phyloP scores from a whole-genome alignment of 64 coral and sea anemone species.

The Astreopora myriophthalma region DNA sequence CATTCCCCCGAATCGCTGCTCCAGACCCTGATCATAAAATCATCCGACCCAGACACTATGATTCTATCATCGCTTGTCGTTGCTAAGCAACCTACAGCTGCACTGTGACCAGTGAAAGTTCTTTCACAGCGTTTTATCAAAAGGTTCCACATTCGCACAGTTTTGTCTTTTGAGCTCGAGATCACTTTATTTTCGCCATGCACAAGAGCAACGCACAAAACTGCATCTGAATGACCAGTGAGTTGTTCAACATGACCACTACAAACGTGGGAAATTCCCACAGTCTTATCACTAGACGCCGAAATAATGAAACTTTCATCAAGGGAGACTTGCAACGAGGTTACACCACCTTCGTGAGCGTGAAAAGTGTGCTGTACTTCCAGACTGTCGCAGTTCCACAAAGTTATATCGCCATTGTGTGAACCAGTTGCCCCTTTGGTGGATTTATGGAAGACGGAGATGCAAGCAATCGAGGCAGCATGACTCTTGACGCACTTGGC shows the following conservation, averaged over 20 bases:
- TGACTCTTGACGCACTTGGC: constrained; percentile 8
- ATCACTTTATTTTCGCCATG: constrained; percentile 52
- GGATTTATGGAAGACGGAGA: constrained; percentile 46
- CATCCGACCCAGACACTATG: constrained; percentile 76
- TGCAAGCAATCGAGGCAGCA: constrained; percentile 62
- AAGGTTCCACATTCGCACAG: constrained; percentile 72
- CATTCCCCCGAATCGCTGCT: constrained; percentile 4
- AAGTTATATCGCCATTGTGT: constrained; percentile 47
- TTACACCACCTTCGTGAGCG: constrained; percentile 61
- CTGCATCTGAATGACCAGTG: constrained; percentile 62
- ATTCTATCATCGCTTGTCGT: constrained; percentile 40
- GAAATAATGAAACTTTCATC: constrained; percentile 63
- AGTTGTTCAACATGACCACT: constrained; percentile 10
- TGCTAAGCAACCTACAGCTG: constrained; percentile 64
- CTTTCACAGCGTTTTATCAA: constrained; percentile 24
- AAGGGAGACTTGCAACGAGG: constrained; percentile 39
- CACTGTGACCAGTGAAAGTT: constrained; percentile 64
- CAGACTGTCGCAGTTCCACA: constrained; percentile 78
- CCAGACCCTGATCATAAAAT: constrained; percentile 78
- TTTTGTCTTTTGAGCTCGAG: constrained; percentile 84
- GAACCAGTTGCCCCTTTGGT: constrained; percentile 67
- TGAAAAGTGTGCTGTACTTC: neutral
- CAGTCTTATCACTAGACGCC: constrained; percentile 52
- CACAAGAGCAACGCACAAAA: constrained; percentile 48
- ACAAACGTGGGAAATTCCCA: constrained; percentile 15